A percentile compares a stretch with the other conserved stretches of the same genome.
phyloP scores from a whole-genome alignment of 2,113 vertebrate species.

The Drymodes brunneopygia region DNA sequence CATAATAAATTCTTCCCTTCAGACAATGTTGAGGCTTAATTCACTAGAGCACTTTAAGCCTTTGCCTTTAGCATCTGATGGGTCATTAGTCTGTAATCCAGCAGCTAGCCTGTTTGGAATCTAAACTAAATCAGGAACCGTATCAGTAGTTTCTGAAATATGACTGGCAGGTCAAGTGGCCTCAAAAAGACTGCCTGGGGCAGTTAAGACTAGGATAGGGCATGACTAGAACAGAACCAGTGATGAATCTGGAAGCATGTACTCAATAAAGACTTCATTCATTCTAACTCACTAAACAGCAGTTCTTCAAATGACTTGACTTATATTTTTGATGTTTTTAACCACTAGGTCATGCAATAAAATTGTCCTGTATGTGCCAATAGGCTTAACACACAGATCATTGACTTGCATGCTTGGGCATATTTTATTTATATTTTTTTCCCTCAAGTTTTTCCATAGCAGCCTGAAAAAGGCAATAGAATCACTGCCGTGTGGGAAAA shows the following conservation, averaged over 20 bases:
- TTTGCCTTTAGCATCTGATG: slow-evolving; percentile 79
- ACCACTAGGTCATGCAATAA: slow-evolving; percentile 70
- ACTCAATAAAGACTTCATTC: slow-evolving; percentile 77
- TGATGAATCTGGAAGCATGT: slow-evolving; percentile 62
- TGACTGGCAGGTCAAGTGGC: slow-evolving; percentile 78
- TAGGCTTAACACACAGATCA: slow-evolving; percentile 66
- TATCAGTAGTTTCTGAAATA: slow-evolving; percentile 79
- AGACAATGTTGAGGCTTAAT: slow-evolving; percentile 74
- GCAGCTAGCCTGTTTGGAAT: slow-evolving; percentile 68
- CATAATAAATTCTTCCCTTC: slow-evolving; percentile 79
- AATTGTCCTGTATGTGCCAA: slow-evolving; percentile 65
- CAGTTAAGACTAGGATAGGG: slow-evolving; percentile 65
- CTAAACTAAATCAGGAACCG: slow-evolving; percentile 76
- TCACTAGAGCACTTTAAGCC: slow-evolving; percentile 78
- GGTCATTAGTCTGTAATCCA: slow-evolving; percentile 82
- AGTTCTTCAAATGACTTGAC: slow-evolving; percentile 70
- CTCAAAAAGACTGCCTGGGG: slow-evolving; percentile 75
- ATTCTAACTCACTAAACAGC: slow-evolving; percentile 76
- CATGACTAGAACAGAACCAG: slow-evolving; percentile 67
- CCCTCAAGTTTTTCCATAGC: slow-evolving; percentile 38
- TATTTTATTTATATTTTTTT: slow-evolving; percentile 59
- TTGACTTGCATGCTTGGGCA: slow-evolving; percentile 39
- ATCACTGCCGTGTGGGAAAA: not conserved
- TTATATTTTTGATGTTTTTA: slow-evolving; percentile 72
- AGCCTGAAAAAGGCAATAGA: slow-evolving; percentile 22